Percentiles rank a stretch among this genome's conserved stretches.
phyloP scores from a whole-genome alignment of 2,888 invertebrate species.

The Zhengitettix transpicula region DNA sequence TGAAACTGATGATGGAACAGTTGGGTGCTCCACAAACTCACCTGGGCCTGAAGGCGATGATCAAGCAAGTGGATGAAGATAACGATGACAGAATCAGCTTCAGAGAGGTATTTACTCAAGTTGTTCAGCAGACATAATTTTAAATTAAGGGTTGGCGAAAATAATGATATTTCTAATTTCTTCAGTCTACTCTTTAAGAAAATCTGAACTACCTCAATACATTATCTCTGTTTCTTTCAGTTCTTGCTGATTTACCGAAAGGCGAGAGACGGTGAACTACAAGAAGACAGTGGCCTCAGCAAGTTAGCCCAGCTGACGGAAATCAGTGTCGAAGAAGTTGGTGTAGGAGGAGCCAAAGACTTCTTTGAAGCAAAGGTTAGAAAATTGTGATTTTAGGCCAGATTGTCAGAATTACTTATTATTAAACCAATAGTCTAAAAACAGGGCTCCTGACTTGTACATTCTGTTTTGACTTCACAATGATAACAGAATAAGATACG shows the following conservation, averaged over 20 bases:
- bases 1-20: slow-evolving; percentile 94
- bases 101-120: slow-evolving; percentile 44
- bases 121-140: neutral
- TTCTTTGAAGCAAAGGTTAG: slow-evolving; percentile 85
- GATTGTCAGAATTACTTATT: too few relatives aligned
- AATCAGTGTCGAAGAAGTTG: slow-evolving; percentile 85
- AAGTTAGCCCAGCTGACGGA: slow-evolving; percentile 76
- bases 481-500: too few relatives aligned
- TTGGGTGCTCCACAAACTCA: slow-evolving; percentile 92
- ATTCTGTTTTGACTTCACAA: too few relatives aligned
- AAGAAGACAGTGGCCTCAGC: slow-evolving; percentile 69
- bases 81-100: slow-evolving; percentile 76
- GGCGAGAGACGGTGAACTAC: slow-evolving; percentile 80
- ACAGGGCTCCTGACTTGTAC: too few relatives aligned
- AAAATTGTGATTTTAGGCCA: too few relatives aligned
- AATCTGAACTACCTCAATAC: too few relatives aligned
- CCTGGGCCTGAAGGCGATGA: slow-evolving; percentile 86
- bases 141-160: neutral
- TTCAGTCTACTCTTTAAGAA: too few relatives aligned
- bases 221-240: slow-evolving; percentile 23
- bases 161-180: too few relatives aligned
- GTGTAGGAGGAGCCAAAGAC: slow-evolving; percentile 85
- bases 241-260: slow-evolving; percentile 54
- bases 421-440: too few relatives aligned
- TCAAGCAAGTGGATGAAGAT: slow-evolving; percentile 79